A percentile compares a stretch with the other conserved stretches of the same genome.
phyloP scores from a whole-genome alignment of 2,888 invertebrate species.

The Drosophila setosimentum region DNA sequence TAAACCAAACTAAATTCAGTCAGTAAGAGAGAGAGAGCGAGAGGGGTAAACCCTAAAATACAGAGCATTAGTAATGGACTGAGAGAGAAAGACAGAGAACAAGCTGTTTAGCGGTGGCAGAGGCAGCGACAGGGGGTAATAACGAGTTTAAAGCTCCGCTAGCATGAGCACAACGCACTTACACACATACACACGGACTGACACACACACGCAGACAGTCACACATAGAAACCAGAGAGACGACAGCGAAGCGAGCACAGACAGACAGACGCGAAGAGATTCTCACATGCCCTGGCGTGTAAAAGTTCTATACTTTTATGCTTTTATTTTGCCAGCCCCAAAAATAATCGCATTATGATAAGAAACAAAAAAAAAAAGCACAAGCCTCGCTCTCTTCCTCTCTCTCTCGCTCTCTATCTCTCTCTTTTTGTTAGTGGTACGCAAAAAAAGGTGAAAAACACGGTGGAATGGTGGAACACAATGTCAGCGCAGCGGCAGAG shows the following conservation, averaged over 20 bases:
- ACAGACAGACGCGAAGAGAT: constrained; percentile 2
- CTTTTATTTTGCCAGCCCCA: constrained; percentile 66
- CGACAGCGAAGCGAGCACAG: constrained; percentile 8
- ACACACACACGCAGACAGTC: constrained; percentile 19
- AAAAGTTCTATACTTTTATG: constrained; percentile 68
- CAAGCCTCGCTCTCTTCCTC: constrained; percentile 15
- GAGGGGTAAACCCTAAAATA: constrained; percentile 13
- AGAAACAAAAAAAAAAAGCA: constrained; percentile 49
- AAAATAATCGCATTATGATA: constrained; percentile 76
- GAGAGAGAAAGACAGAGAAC: constrained; percentile 28
- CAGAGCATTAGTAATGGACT: constrained; percentile 29
- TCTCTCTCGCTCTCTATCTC: constrained; percentile 10
- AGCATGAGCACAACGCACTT: constrained; percentile 54
- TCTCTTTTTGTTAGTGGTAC: constrained; percentile 2
- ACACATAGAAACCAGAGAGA: constrained; percentile 14
- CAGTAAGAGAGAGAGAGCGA: neutral
- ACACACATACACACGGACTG: constrained; percentile 17
- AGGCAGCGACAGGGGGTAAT: constrained; percentile 47
- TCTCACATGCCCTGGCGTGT: constrained; percentile 52
- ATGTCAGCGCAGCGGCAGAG: constrained; percentile 28
- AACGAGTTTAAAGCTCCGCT: constrained; percentile 76
- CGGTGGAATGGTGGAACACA: constrained; percentile 23
- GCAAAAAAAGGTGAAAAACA: constrained; percentile 43
- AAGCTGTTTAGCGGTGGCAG: constrained; percentile 57
- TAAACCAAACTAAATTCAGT: constrained; percentile 39